phyloP scores from a whole-genome alignment of 1,140 invertebrate species.

The Myzus persicae region DNA sequence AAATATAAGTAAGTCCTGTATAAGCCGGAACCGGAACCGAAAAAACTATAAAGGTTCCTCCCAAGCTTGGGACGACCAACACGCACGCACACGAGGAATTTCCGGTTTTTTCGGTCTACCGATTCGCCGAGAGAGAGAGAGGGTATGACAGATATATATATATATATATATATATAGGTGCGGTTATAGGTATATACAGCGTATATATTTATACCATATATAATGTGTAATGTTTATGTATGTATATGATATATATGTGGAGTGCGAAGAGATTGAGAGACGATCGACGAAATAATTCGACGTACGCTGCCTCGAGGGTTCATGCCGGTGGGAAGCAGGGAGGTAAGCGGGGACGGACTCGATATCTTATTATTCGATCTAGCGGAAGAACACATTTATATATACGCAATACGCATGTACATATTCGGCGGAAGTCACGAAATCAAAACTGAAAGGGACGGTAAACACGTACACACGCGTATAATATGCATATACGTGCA shows the following conservation, averaged over 20 bases:
- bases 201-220: neutral
- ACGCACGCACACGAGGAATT: neutral
- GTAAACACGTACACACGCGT: neutral
- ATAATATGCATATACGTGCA: neutral
- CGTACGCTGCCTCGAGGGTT: neutral
- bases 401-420: neutral
- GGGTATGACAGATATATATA: neutral
- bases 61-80: neutral
- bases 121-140: neutral
- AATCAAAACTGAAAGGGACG: constrained; percentile 7
- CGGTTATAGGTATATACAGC: neutral
- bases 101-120: constrained; percentile 11
- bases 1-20: neutral
- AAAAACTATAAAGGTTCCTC: neutral
- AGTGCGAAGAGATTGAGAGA: neutral
- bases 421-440: neutral
- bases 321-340: too few species aligned
- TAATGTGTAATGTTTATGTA: too few species aligned
- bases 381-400: constrained; percentile 8
- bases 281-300: constrained; percentile 38
- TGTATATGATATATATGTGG: neutral
- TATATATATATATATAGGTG: too few species aligned
- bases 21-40: neutral
- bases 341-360: neutral
- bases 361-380: constrained; percentile 38